These are phyloP conservation scores for Fregata magnificens DNA, from an alignment of 2,113 vertebrate species.

Conservation along the genomic window DNA sequence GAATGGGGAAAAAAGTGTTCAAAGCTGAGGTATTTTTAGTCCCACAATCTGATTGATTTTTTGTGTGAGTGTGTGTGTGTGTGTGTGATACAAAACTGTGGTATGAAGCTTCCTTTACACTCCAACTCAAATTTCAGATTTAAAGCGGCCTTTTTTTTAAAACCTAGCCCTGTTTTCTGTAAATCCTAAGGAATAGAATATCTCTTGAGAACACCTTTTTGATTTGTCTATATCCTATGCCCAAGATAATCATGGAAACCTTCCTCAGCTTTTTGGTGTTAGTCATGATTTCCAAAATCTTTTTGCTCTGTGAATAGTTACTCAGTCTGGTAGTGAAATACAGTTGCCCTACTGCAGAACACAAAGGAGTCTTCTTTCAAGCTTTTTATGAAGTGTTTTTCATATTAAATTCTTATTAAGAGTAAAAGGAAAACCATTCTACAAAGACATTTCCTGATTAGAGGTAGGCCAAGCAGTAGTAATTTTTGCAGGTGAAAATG, in stretches of 20 bases:
- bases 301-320: neutral
- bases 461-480: neutral
- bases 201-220: neutral
- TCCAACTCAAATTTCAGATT: neutral
- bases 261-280: neutral
- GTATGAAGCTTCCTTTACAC: neutral
- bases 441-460: neutral
- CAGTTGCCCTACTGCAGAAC: neutral
- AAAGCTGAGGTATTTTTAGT: conserved; percentile 61
- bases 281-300: neutral
- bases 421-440: neutral
- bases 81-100: neutral
- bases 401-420: neutral
- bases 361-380: neutral
- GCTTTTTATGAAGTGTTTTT: neutral
- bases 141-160: neutral
- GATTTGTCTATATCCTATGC: neutral
- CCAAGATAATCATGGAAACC: neutral
- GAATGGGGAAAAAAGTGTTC: conserved; percentile 15
- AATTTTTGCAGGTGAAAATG: neutral
- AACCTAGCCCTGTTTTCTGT: neutral
- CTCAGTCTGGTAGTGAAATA: neutral
- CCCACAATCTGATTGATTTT: conserved; percentile 1
- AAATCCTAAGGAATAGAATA: neutral
- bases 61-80: neutral